Percentiles rank a stretch among this genome's conserved stretches.
phyloP scores from a whole-genome alignment of 2,113 vertebrate genomes.

The Micronycteris hirsuta region DNA sequence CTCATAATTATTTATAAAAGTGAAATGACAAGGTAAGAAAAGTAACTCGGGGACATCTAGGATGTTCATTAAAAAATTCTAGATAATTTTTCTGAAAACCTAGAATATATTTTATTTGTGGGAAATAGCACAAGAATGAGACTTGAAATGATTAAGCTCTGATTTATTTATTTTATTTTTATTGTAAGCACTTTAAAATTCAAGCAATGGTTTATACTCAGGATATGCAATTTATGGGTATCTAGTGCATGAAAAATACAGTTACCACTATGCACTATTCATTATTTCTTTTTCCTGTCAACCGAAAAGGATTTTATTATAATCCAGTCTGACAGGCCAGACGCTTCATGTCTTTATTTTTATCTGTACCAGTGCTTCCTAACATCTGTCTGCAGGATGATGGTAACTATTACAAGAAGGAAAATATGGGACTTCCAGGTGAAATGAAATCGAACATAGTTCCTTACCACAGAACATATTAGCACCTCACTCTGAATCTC shows the following conservation, averaged over 20 bases:
- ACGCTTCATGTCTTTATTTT: neutral
- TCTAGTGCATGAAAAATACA: neutral
- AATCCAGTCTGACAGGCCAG: neutral
- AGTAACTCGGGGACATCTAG: neutral
- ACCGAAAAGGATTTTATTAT: neutral
- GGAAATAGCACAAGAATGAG: neutral
- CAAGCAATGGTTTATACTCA: neutral
- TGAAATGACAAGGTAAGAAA: neutral
- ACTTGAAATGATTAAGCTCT: constrained; percentile 2
- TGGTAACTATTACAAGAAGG: neutral
- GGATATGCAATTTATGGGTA: neutral
- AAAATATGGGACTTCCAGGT: neutral
- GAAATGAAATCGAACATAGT: neutral
- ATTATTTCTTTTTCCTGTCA: constrained; percentile 17
- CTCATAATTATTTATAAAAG: neutral
- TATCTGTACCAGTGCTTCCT: neutral
- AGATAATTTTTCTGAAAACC: neutral
- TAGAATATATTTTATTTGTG: neutral
- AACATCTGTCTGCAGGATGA: neutral
- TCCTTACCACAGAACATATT: neutral
- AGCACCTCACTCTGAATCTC: neutral
- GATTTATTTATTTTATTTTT: constrained; percentile 7
- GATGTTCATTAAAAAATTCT: neutral
- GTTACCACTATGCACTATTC: neutral
- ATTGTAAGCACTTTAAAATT: neutral